Evolutionary conservation across 2,797 vertebrate genomes (phyloP), one percentile per base, ranked within the genome.

Genomic region (Fistularia commersonii): DNA sequence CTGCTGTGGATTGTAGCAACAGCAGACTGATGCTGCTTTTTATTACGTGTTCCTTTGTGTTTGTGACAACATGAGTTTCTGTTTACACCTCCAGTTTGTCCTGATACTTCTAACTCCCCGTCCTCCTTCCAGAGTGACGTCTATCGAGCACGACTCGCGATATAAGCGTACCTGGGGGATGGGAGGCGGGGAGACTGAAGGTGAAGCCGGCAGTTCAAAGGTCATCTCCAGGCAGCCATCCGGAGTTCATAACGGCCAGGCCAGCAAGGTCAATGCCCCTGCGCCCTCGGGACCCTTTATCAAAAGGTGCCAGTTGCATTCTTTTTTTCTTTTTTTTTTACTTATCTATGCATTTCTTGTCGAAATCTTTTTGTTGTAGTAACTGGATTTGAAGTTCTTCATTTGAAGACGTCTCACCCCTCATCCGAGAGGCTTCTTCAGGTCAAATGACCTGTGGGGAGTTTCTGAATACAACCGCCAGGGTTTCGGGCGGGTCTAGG

Each of bases 141-240:
- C 92, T 15, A 96, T 99, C 0, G 96, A 99, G 75, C 69, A 92
- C 13, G 88, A 91, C 53, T 92, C 91, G 3, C 61, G 76, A 0
- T 98, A 99, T 82, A 98, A 93, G 74, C 58, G 87, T 38, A 93
- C 95, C 8, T 99, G 96, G 96, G 90, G 88, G 53, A 72, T 80
- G 0, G 80, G 92, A 14, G 79, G 42, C 0, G 87, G 84, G 13
- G 89, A 74, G 15, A 46, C 34, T 0, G 56, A 71, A 1, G 5
- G 1, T 2, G 65, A 61, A 3, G 36, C 47, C 3, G 64, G 49
- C 8, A 78, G 69, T 0, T 43, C 72, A 0, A 81, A 87, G 0
- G 90, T 95, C 2, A 83, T 98, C 44, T 93, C 93, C 8, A 93
- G 66, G 63, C 96, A 99, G 57, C 97, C 97, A 1, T 58, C 80